Evolutionary conservation across 2,797 vertebrate species (phyloP).

Genomic region (Protosalanx chinensis): DNA sequence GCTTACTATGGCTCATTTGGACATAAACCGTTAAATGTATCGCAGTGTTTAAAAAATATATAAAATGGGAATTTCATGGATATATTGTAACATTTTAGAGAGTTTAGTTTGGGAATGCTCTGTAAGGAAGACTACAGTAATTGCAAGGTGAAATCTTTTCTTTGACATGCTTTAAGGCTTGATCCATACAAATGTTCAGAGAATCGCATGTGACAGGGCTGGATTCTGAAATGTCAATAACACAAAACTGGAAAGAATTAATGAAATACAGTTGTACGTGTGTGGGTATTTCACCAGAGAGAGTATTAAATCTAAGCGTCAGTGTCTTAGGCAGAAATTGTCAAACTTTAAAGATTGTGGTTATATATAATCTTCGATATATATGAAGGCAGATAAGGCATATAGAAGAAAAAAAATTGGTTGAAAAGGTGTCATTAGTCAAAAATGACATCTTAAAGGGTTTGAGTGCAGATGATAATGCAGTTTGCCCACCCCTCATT

Average conservation of each 20-base stretch:
- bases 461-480: slow-evolving; percentile 48
- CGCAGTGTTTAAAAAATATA: too few species aligned
- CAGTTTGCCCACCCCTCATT: slow-evolving; percentile 25
- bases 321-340: slow-evolving; percentile 40
- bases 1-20: too few species aligned
- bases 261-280: slow-evolving; percentile 20
- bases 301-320: slow-evolving; percentile 33
- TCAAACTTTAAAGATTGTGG: slow-evolving; percentile 30
- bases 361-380: slow-evolving; percentile 24
- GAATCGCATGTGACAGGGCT: slow-evolving; percentile 41
- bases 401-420: slow-evolving; percentile 30
- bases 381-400: slow-evolving; percentile 40
- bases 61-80: not conserved
- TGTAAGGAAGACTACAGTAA: too few species aligned
- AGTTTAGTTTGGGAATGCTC: not conserved
- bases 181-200: slow-evolving; percentile 28
- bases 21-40: too few species aligned
- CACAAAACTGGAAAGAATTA: slow-evolving; percentile 49
- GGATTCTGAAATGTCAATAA: slow-evolving; percentile 62
- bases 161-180: slow-evolving; percentile 21
- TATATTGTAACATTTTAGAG: not conserved
- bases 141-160: slow-evolving; percentile 9
- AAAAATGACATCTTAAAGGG: slow-evolving; percentile 46
- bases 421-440: slow-evolving; percentile 49
- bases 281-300: slow-evolving; percentile 36